Evolutionary conservation across 2,797 vertebrate genomes (phyloP), one percentile per base, ranked within the genome.

Genomic region (Phaenicophaeus curvirostris): DNA sequence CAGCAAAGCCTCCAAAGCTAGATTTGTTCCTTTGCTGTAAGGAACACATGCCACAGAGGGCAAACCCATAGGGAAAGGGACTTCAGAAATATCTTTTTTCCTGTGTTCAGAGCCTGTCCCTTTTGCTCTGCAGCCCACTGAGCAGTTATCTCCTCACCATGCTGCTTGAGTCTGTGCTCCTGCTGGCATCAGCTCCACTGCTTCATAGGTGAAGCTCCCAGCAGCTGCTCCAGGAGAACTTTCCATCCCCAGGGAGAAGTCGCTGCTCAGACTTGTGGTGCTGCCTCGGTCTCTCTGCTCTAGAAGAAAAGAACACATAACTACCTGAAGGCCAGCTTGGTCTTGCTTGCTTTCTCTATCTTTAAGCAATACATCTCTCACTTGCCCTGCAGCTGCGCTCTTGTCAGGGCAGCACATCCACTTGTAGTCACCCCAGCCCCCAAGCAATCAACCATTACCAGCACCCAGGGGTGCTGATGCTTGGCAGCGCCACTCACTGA

Each of bases 181-280:
- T 80, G 97, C 94, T 65, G 98, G 97, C 93, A 98, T 97, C 72
- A 98, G 97, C 94, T 99, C 99, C 93, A 98, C 96, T 10, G 97
- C 86, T 95, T 99, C 99, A 7, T 97, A 98, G 77, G 97, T 98
- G 92, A 99, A 98, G 93, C 98, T 98, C 95, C 98, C 98, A 41
- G 98, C 98, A 41, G 98, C 93, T 7, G 97, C 98, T 74, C 98
- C 98, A 25, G 98, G 98, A 18, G 97, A 98, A 74, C 98, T 99
- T 94, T 99, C 99, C 71, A 98, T 98, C 93, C 99, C 98, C 54
- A 99, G 98, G 62, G 99, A 99, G 95, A 99, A 99, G 93, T 99
- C 99, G 1, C 99, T 99, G 98, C 99, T 99, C 87, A 99, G 98
- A 93, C 99, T 99, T 71, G 98, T 99, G 94, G 98, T 98, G 91